A percentile compares a stretch with the other conserved stretches of the same genome.
Evolutionary conservation across 2,888 invertebrate genomes (phyloP).

Genomic region (Yponomeuta sedellus): DNA sequence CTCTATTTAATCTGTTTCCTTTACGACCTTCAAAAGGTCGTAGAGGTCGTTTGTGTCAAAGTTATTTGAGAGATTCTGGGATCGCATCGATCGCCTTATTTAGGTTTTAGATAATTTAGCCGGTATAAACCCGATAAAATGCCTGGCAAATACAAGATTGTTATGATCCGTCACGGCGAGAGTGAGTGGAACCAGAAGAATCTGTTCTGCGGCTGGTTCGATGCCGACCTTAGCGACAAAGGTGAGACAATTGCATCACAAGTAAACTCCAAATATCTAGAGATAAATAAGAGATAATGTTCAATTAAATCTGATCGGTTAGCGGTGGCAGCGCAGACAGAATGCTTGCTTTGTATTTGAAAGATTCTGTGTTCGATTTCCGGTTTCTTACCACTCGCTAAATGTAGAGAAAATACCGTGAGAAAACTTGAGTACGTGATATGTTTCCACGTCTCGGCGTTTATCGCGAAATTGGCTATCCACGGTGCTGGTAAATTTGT

Average conservation of each 20-base stretch:
- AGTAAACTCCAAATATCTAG: background rate
- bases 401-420: too few relatives aligned
- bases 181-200: conserved; percentile 86
- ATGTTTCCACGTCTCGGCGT: too few relatives aligned
- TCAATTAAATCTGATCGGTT: too few relatives aligned
- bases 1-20: too few relatives aligned
- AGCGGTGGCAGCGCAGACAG: too few relatives aligned
- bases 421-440: too few relatives aligned
- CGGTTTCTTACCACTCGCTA: too few relatives aligned
- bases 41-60: conserved; percentile 52
- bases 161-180: conserved; percentile 86
- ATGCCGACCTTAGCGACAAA: conserved; percentile 81
- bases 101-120: conserved; percentile 21
- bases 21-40: conserved; percentile 29
- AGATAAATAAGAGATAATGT: too few relatives aligned
- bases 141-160: conserved; percentile 77
- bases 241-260: conserved; percentile 60
- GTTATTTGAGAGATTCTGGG: conserved; percentile 20
- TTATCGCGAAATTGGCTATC: too few relatives aligned
- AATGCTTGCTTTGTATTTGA: background rate
- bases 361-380: too few relatives aligned
- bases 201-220: conserved; percentile 85
- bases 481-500: too few relatives aligned
- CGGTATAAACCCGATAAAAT: conserved; percentile 38
- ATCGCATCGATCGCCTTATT: conserved; percentile 9